Evolutionary conservation across 64 coral and sea anemone species (phyloP).

Genomic region (Actinia equina): DNA sequence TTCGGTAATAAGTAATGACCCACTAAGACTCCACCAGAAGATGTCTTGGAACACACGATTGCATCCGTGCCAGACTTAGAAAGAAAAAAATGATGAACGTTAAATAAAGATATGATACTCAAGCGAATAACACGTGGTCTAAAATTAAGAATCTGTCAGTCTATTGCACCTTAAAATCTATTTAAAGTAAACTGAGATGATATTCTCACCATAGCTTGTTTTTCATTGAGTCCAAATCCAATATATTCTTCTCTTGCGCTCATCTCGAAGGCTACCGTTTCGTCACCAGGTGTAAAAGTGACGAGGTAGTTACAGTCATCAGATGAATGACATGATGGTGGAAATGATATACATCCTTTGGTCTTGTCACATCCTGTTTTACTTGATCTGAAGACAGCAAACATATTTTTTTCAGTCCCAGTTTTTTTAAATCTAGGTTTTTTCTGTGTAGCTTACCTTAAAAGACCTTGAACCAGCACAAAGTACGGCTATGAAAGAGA

Average conservation of each 20-base stretch:
- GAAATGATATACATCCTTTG: constrained; percentile 58
- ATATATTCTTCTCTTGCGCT: constrained; percentile 56
- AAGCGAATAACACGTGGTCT: background rate
- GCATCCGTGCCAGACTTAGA: background rate
- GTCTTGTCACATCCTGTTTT: constrained; percentile 43
- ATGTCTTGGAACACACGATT: constrained; percentile 8
- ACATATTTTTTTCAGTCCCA: no score
- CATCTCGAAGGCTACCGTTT: constrained; percentile 47
- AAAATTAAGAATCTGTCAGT: no score
- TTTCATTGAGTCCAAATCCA: constrained; percentile 50
- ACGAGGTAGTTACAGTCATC: constrained; percentile 56
- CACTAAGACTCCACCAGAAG: background rate
- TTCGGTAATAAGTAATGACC: constrained; percentile 4
- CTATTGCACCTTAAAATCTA: no score
- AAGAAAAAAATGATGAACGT: background rate
- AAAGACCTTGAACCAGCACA: background rate
- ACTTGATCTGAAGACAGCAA: constrained; percentile 23
- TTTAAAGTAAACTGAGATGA: no score
- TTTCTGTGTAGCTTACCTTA: background rate
- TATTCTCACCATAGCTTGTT: constrained; percentile 33
- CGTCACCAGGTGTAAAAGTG: constrained; percentile 25
- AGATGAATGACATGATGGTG: constrained; percentile 27
- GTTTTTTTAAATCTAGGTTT: no score
- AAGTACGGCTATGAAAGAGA: background rate
- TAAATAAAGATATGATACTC: background rate